Percentiles rank a stretch among this genome's conserved stretches.
Conservation (phyloP, 2,113 vertebrate genomes). For the Mormyrus lacerda region DNA sequence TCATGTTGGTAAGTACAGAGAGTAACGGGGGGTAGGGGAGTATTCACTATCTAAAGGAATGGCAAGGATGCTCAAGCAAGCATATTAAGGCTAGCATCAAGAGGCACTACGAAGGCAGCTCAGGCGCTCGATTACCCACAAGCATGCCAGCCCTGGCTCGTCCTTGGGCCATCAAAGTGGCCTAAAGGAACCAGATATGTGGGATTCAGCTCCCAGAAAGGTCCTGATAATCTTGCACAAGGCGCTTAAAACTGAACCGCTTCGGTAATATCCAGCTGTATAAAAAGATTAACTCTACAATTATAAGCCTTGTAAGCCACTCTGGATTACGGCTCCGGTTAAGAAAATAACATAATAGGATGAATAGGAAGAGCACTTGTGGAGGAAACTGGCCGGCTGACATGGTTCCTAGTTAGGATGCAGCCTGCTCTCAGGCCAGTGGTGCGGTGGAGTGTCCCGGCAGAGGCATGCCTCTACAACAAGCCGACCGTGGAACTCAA, state of each 20-base stretch:
- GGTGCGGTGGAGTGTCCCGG: background rate
- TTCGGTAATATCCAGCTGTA: background rate
- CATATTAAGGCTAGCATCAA: background rate
- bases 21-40: background rate
- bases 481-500: background rate
- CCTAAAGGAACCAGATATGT: background rate
- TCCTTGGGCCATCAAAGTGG: background rate
- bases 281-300: conserved; percentile 4
- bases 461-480: background rate
- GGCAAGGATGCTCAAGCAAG: background rate
- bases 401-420: background rate
- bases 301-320: conserved; percentile 6
- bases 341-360: conserved; percentile 2
- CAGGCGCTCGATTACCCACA: background rate
- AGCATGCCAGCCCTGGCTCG: background rate
- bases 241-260: background rate
- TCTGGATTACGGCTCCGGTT: background rate
- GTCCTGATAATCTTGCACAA: background rate
- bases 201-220: background rate
- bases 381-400: background rate
- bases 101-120: background rate
- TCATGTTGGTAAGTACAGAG: background rate
- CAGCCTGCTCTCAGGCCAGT: background rate
- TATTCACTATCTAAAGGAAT: background rate
- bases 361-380: background rate